Conservation (phyloP, 2,797 vertebrate genomes). For the Eutrigla gurnardus region DNA sequence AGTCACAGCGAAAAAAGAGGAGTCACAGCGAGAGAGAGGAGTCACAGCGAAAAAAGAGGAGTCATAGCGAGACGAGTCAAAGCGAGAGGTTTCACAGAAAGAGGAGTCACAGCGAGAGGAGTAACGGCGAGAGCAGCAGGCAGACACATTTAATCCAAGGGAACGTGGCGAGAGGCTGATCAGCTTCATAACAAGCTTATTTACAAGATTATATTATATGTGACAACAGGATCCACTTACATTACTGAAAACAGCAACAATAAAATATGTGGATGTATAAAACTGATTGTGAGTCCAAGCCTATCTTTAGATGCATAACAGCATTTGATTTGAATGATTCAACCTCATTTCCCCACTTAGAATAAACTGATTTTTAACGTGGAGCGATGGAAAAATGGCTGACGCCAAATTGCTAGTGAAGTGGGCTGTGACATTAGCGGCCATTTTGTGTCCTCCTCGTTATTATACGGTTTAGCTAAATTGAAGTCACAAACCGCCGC, state of each 20-base stretch:
- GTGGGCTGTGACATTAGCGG: slow-evolving; percentile 56
- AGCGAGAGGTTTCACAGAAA: too few species aligned
- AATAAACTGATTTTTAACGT: slow-evolving; percentile 55
- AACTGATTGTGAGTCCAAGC: slow-evolving; percentile 7
- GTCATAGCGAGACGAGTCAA: too few species aligned
- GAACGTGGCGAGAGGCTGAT: slow-evolving; percentile 66
- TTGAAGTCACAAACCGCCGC: slow-evolving; percentile 50
- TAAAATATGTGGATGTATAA: slow-evolving; percentile 29
- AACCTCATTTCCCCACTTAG: slow-evolving; percentile 37
- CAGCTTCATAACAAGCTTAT: slow-evolving; percentile 69
- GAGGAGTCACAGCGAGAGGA: slow-evolving; percentile 44
- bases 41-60: too few species aligned
- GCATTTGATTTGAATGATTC: slow-evolving; percentile 22
- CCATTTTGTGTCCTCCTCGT: slow-evolving; percentile 43
- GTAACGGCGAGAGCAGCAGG: slow-evolving; percentile 65
- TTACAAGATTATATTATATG: slow-evolving; percentile 72
- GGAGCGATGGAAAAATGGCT: slow-evolving; percentile 33
- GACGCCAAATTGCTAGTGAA: slow-evolving; percentile 46
- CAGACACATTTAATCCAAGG: slow-evolving; percentile 64
- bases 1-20: too few species aligned
- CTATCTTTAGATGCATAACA: neutral
- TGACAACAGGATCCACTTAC: slow-evolving; percentile 58
- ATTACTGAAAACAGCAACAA: slow-evolving; percentile 38
- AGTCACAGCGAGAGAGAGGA: too few species aligned
- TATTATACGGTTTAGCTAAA: slow-evolving; percentile 61